Evolutionary conservation across 1,140 invertebrate species (phyloP), one percentile per base, ranked within the genome.

Genomic region (Diachasma alloeum): DNA sequence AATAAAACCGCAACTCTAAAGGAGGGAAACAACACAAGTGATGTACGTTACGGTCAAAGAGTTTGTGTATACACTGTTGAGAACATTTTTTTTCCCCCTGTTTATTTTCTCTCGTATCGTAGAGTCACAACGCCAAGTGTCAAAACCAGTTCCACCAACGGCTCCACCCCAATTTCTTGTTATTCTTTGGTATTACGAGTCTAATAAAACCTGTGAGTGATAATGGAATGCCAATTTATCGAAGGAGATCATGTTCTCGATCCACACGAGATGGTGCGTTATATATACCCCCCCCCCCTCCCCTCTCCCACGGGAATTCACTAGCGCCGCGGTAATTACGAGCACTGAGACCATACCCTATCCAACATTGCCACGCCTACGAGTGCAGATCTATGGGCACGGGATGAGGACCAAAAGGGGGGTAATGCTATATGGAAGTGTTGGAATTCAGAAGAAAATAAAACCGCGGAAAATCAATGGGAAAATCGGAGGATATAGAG

Each of bases 271-370:
- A 42, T 11, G 9, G 9, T 42, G n/a, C 2, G n/a, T 56, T 56
- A 56, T 56, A 56, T 56, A 56, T 56, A 31, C 2, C 6, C 6
- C 9, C 1, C n/a, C 10, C 48, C 6, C 9, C 1, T 10, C 10
- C 48, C 19, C 19, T 19, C 48, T 56, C 48, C 48, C 4, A 19
- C 1, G 48, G 31, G 31, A 19, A 56, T 56, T 56, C 48, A 19
- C 48, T 19, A 15, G 19, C n/a, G n/a, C 10, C 44, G 44, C 3
- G 44, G 83, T 88, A 88, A 88, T 88, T 87, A 87, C 86, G 80
- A 81, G 69, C 63, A 67, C 48, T 66, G 74, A 71, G 70, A 71
- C 39, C 75, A 70, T 69, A 56, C 48, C 70, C 37, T 42, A 15
- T 26, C 68, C 66, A 46, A 46, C 67, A 75, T 74, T 77, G 72